phyloP scores from a whole-genome alignment of 2,888 invertebrate genomes.

The Apantesis nais region DNA sequence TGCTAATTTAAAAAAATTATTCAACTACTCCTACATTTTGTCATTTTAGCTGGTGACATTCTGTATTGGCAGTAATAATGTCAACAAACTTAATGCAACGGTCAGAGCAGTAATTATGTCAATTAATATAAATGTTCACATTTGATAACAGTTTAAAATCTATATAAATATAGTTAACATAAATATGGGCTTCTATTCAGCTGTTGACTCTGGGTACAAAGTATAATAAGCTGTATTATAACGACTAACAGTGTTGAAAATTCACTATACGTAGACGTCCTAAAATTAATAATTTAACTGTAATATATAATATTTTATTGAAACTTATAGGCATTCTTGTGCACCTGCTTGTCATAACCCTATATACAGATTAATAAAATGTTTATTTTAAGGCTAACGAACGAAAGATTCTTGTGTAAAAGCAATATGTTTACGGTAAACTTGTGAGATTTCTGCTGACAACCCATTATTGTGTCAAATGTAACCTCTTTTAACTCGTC shows the following conservation, averaged over 20 bases:
- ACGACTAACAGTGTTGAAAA: not conserved
- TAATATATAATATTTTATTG: not conserved
- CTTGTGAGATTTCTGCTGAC: conserved; percentile 32
- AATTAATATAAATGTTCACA: not conserved
- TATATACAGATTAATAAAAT: conserved; percentile 6
- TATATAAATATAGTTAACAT: not conserved
- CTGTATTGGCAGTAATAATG: not conserved
- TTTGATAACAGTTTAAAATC: not conserved
- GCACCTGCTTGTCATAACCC: not conserved
- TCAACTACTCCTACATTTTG: not conserved
- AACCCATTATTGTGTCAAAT: conserved; percentile 20
- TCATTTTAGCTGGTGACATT: not conserved
- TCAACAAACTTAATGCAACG: not conserved
- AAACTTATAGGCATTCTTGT: not conserved
- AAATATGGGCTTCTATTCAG: not conserved
- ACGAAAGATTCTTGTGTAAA: conserved; percentile 31
- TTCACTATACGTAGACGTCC: not conserved
- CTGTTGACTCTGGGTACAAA: not conserved
- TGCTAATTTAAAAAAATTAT: no score
- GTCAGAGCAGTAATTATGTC: not conserved
- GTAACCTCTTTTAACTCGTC: conserved; percentile 22
- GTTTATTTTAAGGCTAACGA: conserved; percentile 26
- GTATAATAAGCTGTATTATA: not conserved
- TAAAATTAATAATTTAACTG: not conserved
- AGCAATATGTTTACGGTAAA: conserved; percentile 30